These are phyloP conservation scores for Pomatorhinus ruficollis DNA, from an alignment of 2,113 vertebrate species.

Conservation along the genomic window DNA sequence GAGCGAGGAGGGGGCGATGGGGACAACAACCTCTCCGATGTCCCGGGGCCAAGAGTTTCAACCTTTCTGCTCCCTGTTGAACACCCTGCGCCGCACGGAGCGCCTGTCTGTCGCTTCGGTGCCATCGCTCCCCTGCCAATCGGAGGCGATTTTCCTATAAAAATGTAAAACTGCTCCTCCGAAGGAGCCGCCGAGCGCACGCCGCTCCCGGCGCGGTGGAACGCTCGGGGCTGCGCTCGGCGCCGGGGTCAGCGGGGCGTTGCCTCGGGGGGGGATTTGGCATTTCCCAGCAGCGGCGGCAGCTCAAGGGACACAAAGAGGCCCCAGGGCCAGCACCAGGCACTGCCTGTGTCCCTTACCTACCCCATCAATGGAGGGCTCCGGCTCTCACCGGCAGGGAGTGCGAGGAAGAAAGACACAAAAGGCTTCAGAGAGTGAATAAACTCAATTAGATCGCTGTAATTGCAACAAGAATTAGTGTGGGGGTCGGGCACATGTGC, in stretches of 20 bases:
- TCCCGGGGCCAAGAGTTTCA: accelerated
- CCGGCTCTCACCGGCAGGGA: conserved; percentile 69
- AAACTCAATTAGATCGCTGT: conserved; percentile 71
- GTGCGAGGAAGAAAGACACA: conserved; percentile 60
- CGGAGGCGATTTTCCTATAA: neutral
- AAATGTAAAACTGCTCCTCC: neutral
- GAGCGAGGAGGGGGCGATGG: accelerated
- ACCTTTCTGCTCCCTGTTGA: accelerated
- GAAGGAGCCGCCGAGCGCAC: neutral
- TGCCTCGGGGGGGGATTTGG: neutral
- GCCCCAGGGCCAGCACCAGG: neutral
- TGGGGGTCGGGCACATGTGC: conserved; percentile 62
- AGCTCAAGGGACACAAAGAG: conserved; percentile 14
- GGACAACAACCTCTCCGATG: accelerated
- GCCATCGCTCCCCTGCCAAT: neutral
- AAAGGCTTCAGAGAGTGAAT: conserved; percentile 60
- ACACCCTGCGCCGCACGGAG: accelerated
- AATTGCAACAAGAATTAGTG: conserved; percentile 68
- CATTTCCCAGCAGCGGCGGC: neutral
- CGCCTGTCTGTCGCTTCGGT: accelerated
- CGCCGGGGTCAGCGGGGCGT: neutral
- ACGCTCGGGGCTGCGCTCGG: accelerated
- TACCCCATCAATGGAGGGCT: neutral
- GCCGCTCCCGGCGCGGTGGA: too few relatives aligned
- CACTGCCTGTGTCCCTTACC: conserved; percentile 11